Conservation (phyloP, 2,888 invertebrate genomes). For the Cryptocephalus moraei region DNA sequence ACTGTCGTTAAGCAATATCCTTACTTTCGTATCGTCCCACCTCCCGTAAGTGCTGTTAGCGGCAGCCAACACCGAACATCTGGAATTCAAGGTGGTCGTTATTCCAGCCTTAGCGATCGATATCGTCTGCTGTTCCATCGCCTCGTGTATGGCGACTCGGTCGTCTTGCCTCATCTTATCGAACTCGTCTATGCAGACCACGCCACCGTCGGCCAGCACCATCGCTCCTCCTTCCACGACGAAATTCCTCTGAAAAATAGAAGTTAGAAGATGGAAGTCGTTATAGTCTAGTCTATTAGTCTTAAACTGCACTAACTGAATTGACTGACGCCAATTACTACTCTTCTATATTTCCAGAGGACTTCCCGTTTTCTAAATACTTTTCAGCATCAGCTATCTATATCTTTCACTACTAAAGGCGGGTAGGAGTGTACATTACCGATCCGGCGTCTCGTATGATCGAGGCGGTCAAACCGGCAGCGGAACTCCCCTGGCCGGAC, state of each 20-base stretch:
- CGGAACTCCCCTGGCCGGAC: conserved; percentile 98
- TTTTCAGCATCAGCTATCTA: background rate
- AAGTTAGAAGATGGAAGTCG: no score
- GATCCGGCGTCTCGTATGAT: conserved; percentile 88
- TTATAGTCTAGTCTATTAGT: no score
- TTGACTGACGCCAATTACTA: no score
- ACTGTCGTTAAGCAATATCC: background rate
- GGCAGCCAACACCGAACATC: conserved; percentile 98
- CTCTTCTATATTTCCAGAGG: no score
- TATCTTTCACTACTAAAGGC: background rate
- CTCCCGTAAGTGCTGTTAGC: conserved; percentile 97
- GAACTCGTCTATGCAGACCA: conserved; percentile 99
- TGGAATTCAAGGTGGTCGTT: conserved; percentile 94
- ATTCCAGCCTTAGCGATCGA: conserved; percentile 99
- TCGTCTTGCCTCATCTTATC: conserved; percentile 99
- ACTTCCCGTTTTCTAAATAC: background rate
- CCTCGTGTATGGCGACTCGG: conserved; percentile 98
- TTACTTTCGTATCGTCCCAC: conserved; percentile 90
- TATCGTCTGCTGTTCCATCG: conserved; percentile 99
- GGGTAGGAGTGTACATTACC: conserved; percentile 51
- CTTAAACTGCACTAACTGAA: no score
- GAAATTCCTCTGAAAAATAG: conserved; percentile 67
- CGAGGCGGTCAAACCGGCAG: conserved; percentile 96
- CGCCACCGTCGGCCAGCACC: conserved; percentile 98
- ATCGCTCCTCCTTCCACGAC: conserved; percentile 99